A percentile compares a stretch with the other conserved stretches of the same genome.
Evolutionary conservation across 2,797 vertebrate genomes (phyloP).

Genomic region (Crax fasciolata): DNA sequence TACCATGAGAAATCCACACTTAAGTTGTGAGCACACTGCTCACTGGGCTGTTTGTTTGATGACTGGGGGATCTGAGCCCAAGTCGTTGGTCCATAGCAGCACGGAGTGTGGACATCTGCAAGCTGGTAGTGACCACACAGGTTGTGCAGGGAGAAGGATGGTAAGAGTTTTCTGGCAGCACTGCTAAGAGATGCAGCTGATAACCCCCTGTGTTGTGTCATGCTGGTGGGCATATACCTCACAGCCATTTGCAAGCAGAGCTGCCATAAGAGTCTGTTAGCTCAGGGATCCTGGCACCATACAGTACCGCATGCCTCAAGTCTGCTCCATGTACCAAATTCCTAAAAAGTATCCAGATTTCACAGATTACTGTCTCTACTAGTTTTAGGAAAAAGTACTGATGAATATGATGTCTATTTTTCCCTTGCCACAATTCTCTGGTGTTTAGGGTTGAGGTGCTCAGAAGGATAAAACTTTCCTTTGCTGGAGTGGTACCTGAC

Average conservation of each 20-base stretch:
- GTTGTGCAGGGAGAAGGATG: not conserved
- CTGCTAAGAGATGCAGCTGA: not conserved
- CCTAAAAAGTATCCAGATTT: not conserved
- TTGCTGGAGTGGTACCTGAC: not conserved
- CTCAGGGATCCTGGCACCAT: not conserved
- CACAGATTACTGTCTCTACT: not conserved
- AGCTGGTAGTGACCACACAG: not conserved
- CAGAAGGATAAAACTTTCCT: not conserved
- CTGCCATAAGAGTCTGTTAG: not conserved
- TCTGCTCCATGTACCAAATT: not conserved
- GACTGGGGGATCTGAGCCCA: not conserved
- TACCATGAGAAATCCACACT: not conserved
- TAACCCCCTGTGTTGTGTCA: fast-evolving
- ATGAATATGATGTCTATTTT: not conserved
- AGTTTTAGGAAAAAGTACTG: not conserved
- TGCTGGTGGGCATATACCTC: not conserved
- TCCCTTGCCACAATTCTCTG: not conserved
- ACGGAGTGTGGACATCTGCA: not conserved
- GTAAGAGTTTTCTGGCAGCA: not conserved
- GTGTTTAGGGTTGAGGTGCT: not conserved
- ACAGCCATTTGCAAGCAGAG: not conserved
- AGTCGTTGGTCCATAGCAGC: not conserved
- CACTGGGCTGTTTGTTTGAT: not conserved
- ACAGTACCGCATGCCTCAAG: not conserved
- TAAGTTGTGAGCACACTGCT: not conserved